phyloP scores from a whole-genome alignment of 30 jellyfish, hydroid and myxozoan species.

The Pelagia noctiluca region DNA sequence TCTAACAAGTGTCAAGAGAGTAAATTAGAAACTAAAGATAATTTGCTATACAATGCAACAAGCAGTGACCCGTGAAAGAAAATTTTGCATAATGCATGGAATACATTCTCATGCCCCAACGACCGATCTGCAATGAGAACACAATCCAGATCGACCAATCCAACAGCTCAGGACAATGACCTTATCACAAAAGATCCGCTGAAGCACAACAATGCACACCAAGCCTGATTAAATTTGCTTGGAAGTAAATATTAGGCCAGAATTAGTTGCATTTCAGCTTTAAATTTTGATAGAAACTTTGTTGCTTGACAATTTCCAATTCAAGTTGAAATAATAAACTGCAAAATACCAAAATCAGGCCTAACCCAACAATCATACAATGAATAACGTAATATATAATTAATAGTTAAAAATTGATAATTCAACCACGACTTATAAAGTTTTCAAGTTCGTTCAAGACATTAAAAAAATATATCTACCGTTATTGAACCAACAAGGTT shows the following conservation, averaged over 20 bases:
- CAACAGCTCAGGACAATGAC: neutral
- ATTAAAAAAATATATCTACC: slow-evolving; percentile 39
- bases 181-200: neutral
- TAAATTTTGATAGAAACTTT: neutral
- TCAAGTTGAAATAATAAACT: neutral
- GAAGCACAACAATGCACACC: slow-evolving; percentile 8
- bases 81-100: too few species aligned
- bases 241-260: neutral
- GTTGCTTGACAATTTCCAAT: slow-evolving; percentile 3
- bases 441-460: slow-evolving; percentile 39
- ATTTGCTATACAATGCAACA: too few species aligned
- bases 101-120: slow-evolving; percentile 2
- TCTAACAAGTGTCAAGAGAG: too few species aligned
- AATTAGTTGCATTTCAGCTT: neutral
- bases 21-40: too few species aligned
- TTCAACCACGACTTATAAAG: neutral
- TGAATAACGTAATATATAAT: too few species aligned
- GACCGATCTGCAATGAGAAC: neutral
- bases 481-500: slow-evolving; percentile 46
- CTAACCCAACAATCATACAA: neutral
- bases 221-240: neutral
- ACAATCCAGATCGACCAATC: neutral
- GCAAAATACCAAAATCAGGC: slow-evolving; percentile 1
- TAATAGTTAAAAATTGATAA: too few species aligned
- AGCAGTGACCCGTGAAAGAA: too few species aligned